These are phyloP conservation scores for Anadara kagoshimensis DNA, from an alignment of 1,140 invertebrate genomes.

Conservation along the genomic window DNA sequence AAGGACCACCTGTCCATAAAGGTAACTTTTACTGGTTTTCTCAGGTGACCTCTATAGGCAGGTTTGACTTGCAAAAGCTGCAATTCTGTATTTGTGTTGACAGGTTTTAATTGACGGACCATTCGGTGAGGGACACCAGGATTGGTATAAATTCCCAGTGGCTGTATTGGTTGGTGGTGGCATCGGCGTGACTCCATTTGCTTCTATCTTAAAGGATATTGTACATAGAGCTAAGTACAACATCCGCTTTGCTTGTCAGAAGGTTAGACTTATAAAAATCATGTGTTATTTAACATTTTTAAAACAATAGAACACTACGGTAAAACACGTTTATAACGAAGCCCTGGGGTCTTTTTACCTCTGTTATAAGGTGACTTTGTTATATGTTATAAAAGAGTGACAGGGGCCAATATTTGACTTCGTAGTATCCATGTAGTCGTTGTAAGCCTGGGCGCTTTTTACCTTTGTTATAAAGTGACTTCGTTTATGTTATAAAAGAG, in stretches of 20 bases:
- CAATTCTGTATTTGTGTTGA: constrained; percentile 1
- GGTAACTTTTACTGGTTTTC: no score
- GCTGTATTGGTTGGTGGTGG: constrained; percentile 99
- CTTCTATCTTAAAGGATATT: constrained; percentile 87
- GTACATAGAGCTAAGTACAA: constrained; percentile 47
- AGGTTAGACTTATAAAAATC: constrained; percentile 31
- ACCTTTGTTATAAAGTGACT: no score
- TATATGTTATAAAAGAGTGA: no score
- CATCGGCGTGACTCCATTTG: constrained; percentile 98
- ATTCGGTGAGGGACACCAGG: constrained; percentile 98
- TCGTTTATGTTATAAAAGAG: no score
- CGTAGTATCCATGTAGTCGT: no score
- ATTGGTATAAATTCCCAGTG: constrained; percentile 88
- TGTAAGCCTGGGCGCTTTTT: no score
- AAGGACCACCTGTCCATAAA: no score
- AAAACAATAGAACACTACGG: background rate
- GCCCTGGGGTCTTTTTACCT: background rate
- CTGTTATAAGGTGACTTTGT: background rate
- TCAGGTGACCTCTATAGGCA: no score
- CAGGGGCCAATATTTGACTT: no score
- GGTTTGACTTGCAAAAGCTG: no score
- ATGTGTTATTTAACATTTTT: background rate
- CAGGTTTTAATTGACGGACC: constrained; percentile 93
- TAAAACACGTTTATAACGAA: no score
- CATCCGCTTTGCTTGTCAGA: constrained; percentile 41